phyloP scores from a whole-genome alignment of 2,888 invertebrate genomes.

The Augochlorella aurata region DNA sequence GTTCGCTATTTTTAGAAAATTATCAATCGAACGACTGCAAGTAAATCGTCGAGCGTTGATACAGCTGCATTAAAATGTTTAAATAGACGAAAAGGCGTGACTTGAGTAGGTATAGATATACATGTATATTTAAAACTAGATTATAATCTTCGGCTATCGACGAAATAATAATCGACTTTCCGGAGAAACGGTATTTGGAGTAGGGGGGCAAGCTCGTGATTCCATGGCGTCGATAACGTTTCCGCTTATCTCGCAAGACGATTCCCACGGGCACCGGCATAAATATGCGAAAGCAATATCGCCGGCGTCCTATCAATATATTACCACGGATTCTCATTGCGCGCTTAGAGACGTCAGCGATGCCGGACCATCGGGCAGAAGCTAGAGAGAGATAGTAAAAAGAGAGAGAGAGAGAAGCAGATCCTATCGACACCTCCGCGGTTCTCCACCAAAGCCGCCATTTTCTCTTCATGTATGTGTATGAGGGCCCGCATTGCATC shows the following conservation, averaged over 20 bases:
- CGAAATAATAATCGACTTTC: constrained; percentile 43
- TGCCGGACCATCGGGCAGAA: constrained; percentile 28
- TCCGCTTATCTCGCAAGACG: constrained; percentile 49
- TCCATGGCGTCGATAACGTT: constrained; percentile 42
- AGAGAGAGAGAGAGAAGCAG: constrained; percentile 27
- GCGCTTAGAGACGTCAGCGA: constrained; percentile 58
- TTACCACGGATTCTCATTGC: constrained; percentile 53
- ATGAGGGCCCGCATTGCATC: constrained; percentile 64
- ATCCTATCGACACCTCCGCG: constrained; percentile 67
- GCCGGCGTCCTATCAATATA: constrained; percentile 63
- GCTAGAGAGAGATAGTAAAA: background rate
- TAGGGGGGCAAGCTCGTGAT: constrained; percentile 41
- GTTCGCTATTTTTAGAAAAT: background rate
- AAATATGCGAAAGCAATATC: constrained; percentile 67
- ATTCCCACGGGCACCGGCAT: constrained; percentile 65
- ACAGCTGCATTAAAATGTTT: background rate
- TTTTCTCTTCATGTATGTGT: constrained; percentile 69
- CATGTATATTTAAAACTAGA: constrained; percentile 36
- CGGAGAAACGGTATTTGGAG: constrained; percentile 37
- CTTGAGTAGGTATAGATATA: background rate
- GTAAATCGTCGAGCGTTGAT: background rate
- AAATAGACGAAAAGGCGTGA: constrained; percentile 23
- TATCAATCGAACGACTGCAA: background rate
- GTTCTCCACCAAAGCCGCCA: constrained; percentile 53
- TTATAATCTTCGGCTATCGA: constrained; percentile 41